These are phyloP conservation scores for Hirtodrosophila alboralis DNA, from an alignment of 2,888 invertebrate genomes.

Conservation along the genomic window DNA sequence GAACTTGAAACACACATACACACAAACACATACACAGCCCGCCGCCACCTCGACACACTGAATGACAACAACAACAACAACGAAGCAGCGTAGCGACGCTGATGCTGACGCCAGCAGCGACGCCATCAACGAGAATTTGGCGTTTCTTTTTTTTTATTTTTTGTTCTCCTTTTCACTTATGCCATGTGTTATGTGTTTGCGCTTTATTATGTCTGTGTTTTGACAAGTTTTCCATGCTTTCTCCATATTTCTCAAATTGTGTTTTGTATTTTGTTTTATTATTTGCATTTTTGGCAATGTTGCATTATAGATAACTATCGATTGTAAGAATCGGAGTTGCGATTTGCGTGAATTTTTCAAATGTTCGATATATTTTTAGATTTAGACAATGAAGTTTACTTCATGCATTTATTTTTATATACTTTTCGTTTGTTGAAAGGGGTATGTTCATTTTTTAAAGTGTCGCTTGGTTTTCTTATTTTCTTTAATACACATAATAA, in stretches of 20 bases:
- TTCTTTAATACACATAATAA: no score
- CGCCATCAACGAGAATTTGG: slow-evolving; percentile 34
- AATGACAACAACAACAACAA: slow-evolving; percentile 45
- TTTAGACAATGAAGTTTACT: no score
- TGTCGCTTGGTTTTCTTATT: no score
- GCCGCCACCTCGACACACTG: slow-evolving; percentile 66
- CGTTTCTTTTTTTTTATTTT: slow-evolving; percentile 43
- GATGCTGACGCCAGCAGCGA: slow-evolving; percentile 32
- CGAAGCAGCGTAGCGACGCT: slow-evolving; percentile 21
- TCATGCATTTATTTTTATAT: no score
- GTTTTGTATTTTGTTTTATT: slow-evolving; percentile 4
- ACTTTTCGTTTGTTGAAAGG: no score
- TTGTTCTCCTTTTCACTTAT: slow-evolving; percentile 42
- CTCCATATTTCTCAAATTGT: slow-evolving; percentile 10
- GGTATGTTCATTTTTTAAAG: no score
- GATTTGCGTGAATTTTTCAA: no score
- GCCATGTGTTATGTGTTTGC: slow-evolving; percentile 48
- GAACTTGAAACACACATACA: slow-evolving; percentile 84
- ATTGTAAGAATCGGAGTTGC: no score
- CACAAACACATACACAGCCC: slow-evolving; percentile 42
- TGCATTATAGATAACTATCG: no score
- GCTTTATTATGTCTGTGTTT: slow-evolving; percentile 33
- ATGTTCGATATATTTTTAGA: no score
- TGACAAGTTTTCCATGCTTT: slow-evolving; percentile 15
- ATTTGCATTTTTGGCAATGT: slow-evolving; percentile 7